Conservation (phyloP, 2,113 vertebrate genomes). For the Sturnus vulgaris region DNA sequence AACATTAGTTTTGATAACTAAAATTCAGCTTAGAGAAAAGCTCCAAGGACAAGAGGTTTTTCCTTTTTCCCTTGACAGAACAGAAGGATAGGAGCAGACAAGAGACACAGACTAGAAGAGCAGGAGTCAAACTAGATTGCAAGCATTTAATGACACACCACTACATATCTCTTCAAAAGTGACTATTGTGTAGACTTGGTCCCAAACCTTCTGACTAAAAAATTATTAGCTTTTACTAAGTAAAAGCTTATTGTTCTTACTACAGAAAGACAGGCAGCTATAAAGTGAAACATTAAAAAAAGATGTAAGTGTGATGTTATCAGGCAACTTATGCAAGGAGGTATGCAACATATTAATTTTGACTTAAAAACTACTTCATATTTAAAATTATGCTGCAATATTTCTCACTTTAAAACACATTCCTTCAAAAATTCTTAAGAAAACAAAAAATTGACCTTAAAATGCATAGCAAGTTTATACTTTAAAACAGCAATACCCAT, state of each 20-base stretch:
- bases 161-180: neutral
- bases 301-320: fast-evolving
- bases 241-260: neutral
- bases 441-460: neutral
- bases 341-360: neutral
- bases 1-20: neutral
- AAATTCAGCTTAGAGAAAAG: neutral
- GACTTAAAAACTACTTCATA: neutral
- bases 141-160: neutral
- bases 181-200: neutral
- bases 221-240: neutral
- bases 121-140: neutral
- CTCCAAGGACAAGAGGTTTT: neutral
- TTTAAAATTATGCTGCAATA: neutral
- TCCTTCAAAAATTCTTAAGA: neutral
- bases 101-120: neutral
- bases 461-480: neutral
- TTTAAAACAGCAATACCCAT: conserved; percentile 21
- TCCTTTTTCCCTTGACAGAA: neutral
- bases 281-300: neutral
- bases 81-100: neutral
- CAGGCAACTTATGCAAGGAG: neutral
- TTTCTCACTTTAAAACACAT: neutral
- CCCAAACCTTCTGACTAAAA: neutral
- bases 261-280: neutral